Conservation (phyloP, 2,113 vertebrate genomes). For the Muscicapa adusta region DNA sequence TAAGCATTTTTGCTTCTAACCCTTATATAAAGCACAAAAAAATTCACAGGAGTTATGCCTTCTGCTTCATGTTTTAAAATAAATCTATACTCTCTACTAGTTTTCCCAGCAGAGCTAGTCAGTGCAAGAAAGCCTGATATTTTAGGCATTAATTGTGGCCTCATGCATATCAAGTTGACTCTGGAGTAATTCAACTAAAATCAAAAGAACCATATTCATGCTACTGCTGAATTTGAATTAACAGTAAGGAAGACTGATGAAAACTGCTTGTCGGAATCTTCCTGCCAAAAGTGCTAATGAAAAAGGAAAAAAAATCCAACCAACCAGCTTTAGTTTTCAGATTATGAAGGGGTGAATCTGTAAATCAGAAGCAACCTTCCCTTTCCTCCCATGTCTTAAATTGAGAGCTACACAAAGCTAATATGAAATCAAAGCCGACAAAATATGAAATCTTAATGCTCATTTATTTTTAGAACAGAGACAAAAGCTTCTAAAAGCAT, state of each 20-base stretch:
- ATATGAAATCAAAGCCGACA: neutral
- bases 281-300: neutral
- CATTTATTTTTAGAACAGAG: neutral
- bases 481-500: neutral
- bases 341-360: neutral
- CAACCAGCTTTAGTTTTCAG: neutral
- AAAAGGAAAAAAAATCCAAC: neutral
- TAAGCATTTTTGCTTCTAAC: neutral
- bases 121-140: neutral
- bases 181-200: slow-evolving; percentile 1
- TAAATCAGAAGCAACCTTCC: neutral
- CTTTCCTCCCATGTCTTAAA: neutral
- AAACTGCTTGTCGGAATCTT: neutral
- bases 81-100: neutral
- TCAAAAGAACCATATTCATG: neutral
- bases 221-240: neutral
- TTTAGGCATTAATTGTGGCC: neutral
- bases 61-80: neutral
- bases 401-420: neutral
- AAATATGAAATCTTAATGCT: neutral
- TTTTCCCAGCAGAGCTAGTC: neutral
- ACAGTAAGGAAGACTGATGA: neutral
- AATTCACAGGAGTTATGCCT: neutral
- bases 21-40: neutral
- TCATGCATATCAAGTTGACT: neutral